These are phyloP conservation scores for Phenganax marumi DNA, from an alignment of 92 coral and sea anemone genomes.

Conservation along the genomic window DNA sequence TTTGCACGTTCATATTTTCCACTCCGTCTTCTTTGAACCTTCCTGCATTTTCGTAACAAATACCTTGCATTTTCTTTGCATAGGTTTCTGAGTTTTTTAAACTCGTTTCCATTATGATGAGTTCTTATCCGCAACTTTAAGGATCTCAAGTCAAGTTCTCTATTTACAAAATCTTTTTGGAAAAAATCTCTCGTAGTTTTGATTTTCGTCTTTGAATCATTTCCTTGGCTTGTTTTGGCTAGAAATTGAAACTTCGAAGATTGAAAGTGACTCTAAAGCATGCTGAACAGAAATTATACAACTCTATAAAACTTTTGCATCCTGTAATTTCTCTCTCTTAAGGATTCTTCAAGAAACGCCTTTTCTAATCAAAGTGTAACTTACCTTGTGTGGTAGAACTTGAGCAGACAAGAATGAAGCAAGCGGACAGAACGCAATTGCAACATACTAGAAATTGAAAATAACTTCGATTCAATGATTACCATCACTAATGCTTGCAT, in stretches of 20 bases:
- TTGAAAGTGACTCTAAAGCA: neutral
- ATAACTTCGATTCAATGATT: neutral
- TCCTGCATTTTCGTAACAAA: neutral
- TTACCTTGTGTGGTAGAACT: slow-evolving; percentile 1
- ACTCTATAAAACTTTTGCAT: too few relatives aligned
- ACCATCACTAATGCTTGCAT: neutral
- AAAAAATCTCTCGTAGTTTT: neutral
- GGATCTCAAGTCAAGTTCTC: neutral
- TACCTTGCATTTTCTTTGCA: neutral
- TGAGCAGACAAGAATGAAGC: neutral
- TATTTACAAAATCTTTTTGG: neutral
- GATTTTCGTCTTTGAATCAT: neutral
- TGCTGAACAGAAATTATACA: too few relatives aligned
- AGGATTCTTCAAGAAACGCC: too few relatives aligned
- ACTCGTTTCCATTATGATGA: neutral
- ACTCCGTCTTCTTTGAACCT: neutral
- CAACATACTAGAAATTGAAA: slow-evolving; percentile 27
- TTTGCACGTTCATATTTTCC: neutral
- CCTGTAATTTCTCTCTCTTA: too few relatives aligned
- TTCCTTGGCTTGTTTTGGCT: slow-evolving; percentile 10
- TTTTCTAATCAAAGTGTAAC: neutral
- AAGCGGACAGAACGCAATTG: neutral
- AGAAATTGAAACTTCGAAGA: neutral
- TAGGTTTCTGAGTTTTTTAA: neutral
- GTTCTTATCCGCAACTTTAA: neutral